A percentile compares a stretch with the other conserved stretches of the same genome.
These are phyloP conservation scores for Paralichthys olivaceus DNA, from an alignment of 2,113 vertebrate genomes.

Conservation along the genomic window DNA sequence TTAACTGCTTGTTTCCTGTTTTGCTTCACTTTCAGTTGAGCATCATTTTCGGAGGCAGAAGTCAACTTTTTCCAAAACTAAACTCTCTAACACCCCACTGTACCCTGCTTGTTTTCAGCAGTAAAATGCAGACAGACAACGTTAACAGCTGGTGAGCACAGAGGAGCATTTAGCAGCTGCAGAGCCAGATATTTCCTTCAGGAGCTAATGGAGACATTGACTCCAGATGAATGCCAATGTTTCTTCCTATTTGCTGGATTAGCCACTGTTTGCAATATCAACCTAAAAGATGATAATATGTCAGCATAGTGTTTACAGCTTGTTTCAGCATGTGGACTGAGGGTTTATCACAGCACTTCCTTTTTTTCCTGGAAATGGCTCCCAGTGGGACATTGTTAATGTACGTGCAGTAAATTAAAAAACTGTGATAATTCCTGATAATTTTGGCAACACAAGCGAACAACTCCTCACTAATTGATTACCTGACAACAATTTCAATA, in stretches of 20 bases:
- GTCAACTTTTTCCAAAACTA: not conserved
- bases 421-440: not conserved
- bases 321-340: not conserved
- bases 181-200: not conserved
- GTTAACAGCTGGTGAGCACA: not conserved
- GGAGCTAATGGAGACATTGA: not conserved
- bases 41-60: not conserved
- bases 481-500: not conserved
- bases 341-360: not conserved
- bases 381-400: not conserved
- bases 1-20: not conserved
- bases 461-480: not conserved
- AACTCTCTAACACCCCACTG: not conserved
- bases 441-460: not conserved
- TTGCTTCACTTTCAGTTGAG: not conserved
- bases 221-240: constrained; percentile 8
- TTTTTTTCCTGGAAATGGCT: not conserved
- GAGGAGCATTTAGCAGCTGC: not conserved
- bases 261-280: constrained; percentile 3
- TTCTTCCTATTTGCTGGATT: not conserved
- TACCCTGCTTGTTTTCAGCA: not conserved
- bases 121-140: not conserved
- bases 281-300: not conserved
- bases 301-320: not conserved
- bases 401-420: not conserved